Conservation (phyloP, 2,113 vertebrate species). For the Eptesicus fuscus region DNA sequence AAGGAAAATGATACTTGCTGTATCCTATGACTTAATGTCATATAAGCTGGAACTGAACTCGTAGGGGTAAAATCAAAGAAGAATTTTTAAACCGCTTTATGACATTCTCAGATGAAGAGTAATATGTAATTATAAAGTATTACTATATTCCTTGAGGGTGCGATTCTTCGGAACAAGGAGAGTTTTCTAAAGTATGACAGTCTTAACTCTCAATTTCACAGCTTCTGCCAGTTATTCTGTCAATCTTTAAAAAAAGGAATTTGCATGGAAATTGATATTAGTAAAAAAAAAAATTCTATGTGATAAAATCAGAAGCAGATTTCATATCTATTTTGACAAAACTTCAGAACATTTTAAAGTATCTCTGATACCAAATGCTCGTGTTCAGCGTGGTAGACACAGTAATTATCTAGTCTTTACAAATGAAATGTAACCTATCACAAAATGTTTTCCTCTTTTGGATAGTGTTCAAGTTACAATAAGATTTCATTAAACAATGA, state of each 20-base stretch:
- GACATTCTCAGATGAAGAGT: neutral
- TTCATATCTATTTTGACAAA: slow-evolving; percentile 46
- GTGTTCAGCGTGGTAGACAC: neutral
- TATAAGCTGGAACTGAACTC: neutral
- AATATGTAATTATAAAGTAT: neutral
- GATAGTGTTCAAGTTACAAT: neutral
- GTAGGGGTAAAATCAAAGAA: neutral
- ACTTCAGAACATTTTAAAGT: slow-evolving; percentile 36
- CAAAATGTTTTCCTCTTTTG: slow-evolving; percentile 13
- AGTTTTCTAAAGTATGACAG: neutral
- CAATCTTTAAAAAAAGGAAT: neutral
- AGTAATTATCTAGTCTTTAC: neutral
- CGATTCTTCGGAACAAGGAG: neutral
- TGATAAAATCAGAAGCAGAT: slow-evolving; percentile 45
- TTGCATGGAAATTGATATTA: slow-evolving; percentile 13
- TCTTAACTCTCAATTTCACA: slow-evolving; percentile 29
- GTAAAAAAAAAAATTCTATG: slow-evolving; percentile 6
- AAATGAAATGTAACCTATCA: neutral
- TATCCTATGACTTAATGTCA: neutral
- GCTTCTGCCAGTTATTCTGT: slow-evolving; percentile 27
- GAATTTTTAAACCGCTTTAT: neutral
- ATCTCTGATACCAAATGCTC: slow-evolving; percentile 34
- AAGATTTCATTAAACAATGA: neutral
- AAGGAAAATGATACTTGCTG: neutral
- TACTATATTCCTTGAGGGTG: neutral